Conservation (phyloP, 2,113 vertebrate genomes). For the Neoarius graeffei region DNA sequence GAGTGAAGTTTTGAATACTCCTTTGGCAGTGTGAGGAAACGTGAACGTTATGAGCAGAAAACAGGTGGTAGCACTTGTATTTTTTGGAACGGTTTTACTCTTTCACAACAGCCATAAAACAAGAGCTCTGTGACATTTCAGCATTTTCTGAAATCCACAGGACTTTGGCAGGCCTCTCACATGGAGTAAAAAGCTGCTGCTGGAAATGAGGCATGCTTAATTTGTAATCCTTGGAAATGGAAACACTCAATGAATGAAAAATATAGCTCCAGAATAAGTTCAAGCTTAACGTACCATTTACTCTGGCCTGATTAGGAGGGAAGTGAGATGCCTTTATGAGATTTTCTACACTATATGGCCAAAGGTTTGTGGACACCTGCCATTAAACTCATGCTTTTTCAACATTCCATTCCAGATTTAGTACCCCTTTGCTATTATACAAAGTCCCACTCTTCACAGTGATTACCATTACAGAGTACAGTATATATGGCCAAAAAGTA, state of each 20-base stretch:
- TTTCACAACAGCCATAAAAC: conserved; percentile 50
- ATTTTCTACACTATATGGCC: not conserved
- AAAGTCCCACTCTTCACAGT: too few relatives aligned
- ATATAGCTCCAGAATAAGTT: conserved; percentile 36
- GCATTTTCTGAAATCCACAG: conserved; percentile 56
- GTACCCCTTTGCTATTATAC: not conserved
- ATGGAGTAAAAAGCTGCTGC: conserved; percentile 46
- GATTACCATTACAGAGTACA: too few relatives aligned
- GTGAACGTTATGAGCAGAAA: conserved; percentile 47
- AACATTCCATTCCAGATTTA: not conserved
- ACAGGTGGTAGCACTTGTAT: conserved; percentile 38
- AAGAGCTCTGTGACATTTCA: conserved; percentile 40
- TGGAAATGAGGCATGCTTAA: conserved; percentile 7
- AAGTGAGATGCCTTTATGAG: not conserved
- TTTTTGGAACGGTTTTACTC: conserved; percentile 21
- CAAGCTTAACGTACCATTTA: not conserved
- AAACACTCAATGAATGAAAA: conserved; percentile 51
- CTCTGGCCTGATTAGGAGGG: not conserved
- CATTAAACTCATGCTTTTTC: not conserved
- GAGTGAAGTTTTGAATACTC: not conserved
- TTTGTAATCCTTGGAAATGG: conserved; percentile 14
- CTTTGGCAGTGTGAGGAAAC: not conserved
- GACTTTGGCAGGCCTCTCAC: conserved; percentile 53
- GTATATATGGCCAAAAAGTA: too few relatives aligned
- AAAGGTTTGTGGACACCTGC: not conserved